Base-by-base conservation (phyloP, 2,113 vertebrate species). In the Myotis davidii region DNA sequence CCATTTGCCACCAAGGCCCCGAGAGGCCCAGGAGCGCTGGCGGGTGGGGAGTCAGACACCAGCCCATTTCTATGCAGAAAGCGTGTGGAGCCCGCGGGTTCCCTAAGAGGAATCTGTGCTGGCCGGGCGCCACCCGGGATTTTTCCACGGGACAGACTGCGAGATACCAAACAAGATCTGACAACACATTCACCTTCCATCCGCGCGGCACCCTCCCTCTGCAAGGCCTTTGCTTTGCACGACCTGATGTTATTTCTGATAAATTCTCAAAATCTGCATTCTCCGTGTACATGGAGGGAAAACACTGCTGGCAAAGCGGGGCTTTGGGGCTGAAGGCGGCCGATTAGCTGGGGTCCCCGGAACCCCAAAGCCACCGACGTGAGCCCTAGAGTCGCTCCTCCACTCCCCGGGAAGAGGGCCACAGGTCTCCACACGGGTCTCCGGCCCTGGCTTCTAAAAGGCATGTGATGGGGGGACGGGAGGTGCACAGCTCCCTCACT, bases 201-300 rank as follows among this genome's bases (percentile, higher is more conserved):
- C 96, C 93, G 85, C 83, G 12, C 8, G 29, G 56, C 76, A 93
- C 79, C 86, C 50, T 72, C 50, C 42, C 87, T 90, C 82, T 6
- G 23, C 90, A 64, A 96, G 90, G 83, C 29, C 0, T 94, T 48
- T 74, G 72, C 96, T 74, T 96, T 98, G 97, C 91, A 73, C 56
- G 79, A 84, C 92, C 23, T 9, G 25, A 39, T 85, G 85, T 52
- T 94, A 91, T 97, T 96, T 97, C 95, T 69, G 13, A 94, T 90
- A 67, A 74, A 81, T 91, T 97, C 92, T 97, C 96, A 79, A 95
- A 96, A 88, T 94, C 34, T 9, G 17, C 52, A 64, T 72, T n/a
- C 61, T 96, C 72, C 16, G 0, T 27, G 1, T n/a, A 64, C 52
- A 76, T 4, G 14, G 82, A 50, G 32, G 42, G 9, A 48, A 54